Evolutionary conservation across 1,140 invertebrate genomes (phyloP).

Genomic region (Diabrotica virgifera): DNA sequence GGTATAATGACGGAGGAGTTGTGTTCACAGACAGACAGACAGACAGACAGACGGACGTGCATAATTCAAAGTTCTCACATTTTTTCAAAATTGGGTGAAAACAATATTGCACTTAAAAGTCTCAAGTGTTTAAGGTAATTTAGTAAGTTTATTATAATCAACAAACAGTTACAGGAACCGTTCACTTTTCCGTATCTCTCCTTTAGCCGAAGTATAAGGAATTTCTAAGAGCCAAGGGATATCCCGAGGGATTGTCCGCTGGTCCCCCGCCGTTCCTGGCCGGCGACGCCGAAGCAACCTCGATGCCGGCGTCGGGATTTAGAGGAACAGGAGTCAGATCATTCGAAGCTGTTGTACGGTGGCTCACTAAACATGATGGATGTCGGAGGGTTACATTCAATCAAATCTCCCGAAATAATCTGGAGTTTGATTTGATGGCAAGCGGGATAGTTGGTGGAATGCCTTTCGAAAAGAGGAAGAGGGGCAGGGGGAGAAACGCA

Average conservation of each 20-base stretch:
- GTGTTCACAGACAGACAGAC: too few relatives aligned
- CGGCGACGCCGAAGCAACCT: background rate
- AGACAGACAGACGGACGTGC: too few relatives aligned
- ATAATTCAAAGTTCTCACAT: too few relatives aligned
- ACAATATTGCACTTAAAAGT: too few relatives aligned
- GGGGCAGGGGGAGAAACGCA: constrained; percentile 19
- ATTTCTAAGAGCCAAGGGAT: constrained; percentile 22
- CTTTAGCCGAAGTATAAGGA: constrained; percentile 28
- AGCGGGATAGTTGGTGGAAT: constrained; percentile 22
- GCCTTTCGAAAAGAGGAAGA: background rate
- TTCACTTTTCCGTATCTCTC: background rate
- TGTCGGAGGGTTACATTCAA: constrained; percentile 37
- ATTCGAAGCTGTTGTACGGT: constrained; percentile 37
- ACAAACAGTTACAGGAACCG: background rate
- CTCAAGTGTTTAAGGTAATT: too few relatives aligned
- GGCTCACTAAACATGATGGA: constrained; percentile 38
- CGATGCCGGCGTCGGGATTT: constrained; percentile 25
- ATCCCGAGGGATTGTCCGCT: constrained; percentile 28
- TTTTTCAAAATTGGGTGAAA: too few relatives aligned
- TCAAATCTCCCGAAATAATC: constrained; percentile 39
- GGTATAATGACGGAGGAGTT: too few relatives aligned
- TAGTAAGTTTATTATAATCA: too few relatives aligned
- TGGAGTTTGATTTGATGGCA: constrained; percentile 35
- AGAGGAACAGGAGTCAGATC: constrained; percentile 39
- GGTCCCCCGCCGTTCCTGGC: constrained; percentile 4